These are phyloP conservation scores for Synanthedon andrenaeformis DNA, from an alignment of 2,888 invertebrate genomes.

Conservation along the genomic window DNA sequence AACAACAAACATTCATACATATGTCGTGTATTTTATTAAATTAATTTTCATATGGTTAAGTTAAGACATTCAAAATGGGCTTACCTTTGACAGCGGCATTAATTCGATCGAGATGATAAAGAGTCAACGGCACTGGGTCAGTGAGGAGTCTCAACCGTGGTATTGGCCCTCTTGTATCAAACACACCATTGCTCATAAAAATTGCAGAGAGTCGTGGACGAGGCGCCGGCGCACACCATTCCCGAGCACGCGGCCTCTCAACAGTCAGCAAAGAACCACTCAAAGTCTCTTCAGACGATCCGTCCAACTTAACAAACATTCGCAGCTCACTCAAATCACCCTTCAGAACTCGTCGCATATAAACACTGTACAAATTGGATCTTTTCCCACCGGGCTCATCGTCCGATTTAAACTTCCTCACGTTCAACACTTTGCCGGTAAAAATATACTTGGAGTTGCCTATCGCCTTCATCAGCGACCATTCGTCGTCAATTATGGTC, in stretches of 20 bases:
- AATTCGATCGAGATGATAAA: constrained; percentile 64
- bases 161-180: constrained; percentile 32
- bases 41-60: not conserved
- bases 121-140: constrained; percentile 64
- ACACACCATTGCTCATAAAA: constrained; percentile 49
- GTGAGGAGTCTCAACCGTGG: constrained; percentile 47
- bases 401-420: constrained; percentile 46
- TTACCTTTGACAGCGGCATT: constrained; percentile 69
- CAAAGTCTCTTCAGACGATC: constrained; percentile 34
- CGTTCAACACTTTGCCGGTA: constrained; percentile 62
- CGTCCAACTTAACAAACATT: constrained; percentile 44
- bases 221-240: constrained; percentile 53
- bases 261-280: constrained; percentile 51
- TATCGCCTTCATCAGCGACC: constrained; percentile 64
- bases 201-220: constrained; percentile 60
- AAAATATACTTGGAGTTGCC: constrained; percentile 63
- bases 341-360: constrained; percentile 57
- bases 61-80: constrained; percentile 3
- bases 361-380: constrained; percentile 57
- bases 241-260: constrained; percentile 41
- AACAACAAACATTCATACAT: too few relatives aligned
- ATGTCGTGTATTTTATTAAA: too few relatives aligned
- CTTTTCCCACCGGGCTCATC: constrained; percentile 32
- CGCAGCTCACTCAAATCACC: constrained; percentile 52
- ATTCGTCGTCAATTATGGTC: constrained; percentile 62